These are phyloP conservation scores for Poecile atricapillus DNA, from an alignment of 2,113 vertebrate species.

Conservation along the genomic window DNA sequence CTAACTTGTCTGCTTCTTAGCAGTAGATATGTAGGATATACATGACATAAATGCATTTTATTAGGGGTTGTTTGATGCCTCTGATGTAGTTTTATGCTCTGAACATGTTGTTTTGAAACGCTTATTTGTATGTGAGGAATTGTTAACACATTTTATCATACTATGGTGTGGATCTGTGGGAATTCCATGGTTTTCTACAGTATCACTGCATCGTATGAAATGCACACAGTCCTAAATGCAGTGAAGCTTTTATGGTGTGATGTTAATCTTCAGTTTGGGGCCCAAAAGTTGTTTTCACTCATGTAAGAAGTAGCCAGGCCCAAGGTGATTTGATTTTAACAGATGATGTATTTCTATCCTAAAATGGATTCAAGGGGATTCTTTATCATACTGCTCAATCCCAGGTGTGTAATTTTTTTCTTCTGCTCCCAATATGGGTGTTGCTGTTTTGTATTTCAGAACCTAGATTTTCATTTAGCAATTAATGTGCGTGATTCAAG, in stretches of 20 bases:
- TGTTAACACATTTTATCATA: neutral
- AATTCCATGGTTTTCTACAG: neutral
- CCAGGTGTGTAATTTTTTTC: neutral
- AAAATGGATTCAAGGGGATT: neutral
- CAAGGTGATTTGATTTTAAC: neutral
- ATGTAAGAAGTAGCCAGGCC: neutral
- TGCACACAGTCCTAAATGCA: neutral
- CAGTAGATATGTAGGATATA: neutral
- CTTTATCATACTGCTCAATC: neutral
- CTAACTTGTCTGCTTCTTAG: neutral
- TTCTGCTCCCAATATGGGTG: neutral
- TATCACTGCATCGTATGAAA: neutral
- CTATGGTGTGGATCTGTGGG: neutral
- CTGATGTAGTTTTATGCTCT: neutral
- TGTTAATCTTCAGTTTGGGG: neutral
- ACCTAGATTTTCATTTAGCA: constrained; percentile 32
- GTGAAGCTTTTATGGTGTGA: neutral
- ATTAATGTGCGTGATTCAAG: constrained; percentile 42
- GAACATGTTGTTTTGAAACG: neutral
- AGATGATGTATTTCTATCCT: neutral
- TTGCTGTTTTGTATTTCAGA: constrained; percentile 34
- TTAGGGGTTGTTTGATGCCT: neutral
- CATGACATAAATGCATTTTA: neutral
- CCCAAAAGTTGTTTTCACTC: neutral
- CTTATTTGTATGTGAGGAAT: neutral